Evolutionary conservation across 2,888 invertebrate species (phyloP), one percentile per base, ranked within the genome.

Genomic region (Nemapogon koenigi): DNA sequence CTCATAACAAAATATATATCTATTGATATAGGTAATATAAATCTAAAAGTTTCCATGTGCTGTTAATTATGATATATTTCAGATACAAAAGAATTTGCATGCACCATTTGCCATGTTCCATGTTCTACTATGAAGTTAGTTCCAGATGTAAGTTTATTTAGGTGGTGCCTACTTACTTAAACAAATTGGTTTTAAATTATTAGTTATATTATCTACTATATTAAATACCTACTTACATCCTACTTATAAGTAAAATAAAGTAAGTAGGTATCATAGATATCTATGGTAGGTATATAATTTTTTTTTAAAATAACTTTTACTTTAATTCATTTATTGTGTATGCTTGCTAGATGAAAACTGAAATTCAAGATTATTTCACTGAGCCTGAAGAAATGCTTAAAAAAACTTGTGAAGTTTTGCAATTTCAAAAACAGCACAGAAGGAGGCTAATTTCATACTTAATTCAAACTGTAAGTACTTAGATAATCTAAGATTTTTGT

Each of bases 321-420:
- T n/a, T n/a, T n/a, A n/a, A n/a, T n/a, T n/a, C n/a, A n/a, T n/a
- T n/a, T n/a, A n/a, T n/a, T n/a, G 4, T 37, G 10, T 33, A 16
- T 45, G 42, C 36, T 43, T 55, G 61, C 40, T 49, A 80, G 80
- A 76, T 80, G 80, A 73, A 73, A 48, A 64, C 68, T 50, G 78
- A 80, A 43, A 59, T 80, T 43, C 76, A 76, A 61, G 78, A 80
- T 46, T 80, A 75, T 52, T 80, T 80, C 47, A 72, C 73, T 28
- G 80, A 80, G 43, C 80, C 80, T 2, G 78, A 76, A 48, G 79
- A 80, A 51, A 59, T 80, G 45, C 62, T 80, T 42, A 69, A 65
- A 47, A 79, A 78, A 50, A 60, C 70, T 41, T 68, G 65, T 48
- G 71, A 72, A 57, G 72, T 79, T 45, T 52, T 80, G 49, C 69